phyloP scores from a whole-genome alignment of 2,113 vertebrate genomes.

The Pelecanus crispus region DNA sequence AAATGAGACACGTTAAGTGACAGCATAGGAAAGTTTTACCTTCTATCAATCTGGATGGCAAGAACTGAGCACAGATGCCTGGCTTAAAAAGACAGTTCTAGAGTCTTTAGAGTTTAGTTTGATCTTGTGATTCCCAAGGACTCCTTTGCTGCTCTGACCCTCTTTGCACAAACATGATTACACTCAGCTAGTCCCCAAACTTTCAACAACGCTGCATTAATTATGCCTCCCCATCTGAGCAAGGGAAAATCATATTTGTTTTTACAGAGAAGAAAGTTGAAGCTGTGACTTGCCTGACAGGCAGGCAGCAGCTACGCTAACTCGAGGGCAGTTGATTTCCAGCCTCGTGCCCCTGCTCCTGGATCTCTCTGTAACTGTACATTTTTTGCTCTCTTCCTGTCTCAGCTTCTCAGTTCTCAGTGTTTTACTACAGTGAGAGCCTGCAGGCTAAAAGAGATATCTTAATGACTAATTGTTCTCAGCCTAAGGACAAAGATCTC shows the following conservation, averaged over 20 bases:
- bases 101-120: neutral
- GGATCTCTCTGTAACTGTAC: neutral
- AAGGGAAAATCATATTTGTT: neutral
- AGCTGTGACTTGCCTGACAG: neutral
- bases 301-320: neutral
- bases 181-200: neutral
- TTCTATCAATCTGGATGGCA: neutral
- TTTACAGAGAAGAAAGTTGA: neutral
- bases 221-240: neutral
- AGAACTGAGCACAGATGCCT: neutral
- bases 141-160: neutral
- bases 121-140: neutral
- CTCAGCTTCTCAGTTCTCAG: neutral
- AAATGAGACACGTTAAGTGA: neutral
- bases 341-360: neutral
- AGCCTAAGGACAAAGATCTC: neutral
- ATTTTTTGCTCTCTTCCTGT: neutral
- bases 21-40: neutral
- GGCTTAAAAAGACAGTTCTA: neutral
- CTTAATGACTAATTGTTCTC: neutral
- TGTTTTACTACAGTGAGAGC: neutral
- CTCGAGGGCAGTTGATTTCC: neutral
- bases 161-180: neutral
- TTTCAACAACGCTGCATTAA: neutral
- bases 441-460: neutral